phyloP scores from a whole-genome alignment of 2,888 invertebrate genomes.

The Aspidapion aeneum region DNA sequence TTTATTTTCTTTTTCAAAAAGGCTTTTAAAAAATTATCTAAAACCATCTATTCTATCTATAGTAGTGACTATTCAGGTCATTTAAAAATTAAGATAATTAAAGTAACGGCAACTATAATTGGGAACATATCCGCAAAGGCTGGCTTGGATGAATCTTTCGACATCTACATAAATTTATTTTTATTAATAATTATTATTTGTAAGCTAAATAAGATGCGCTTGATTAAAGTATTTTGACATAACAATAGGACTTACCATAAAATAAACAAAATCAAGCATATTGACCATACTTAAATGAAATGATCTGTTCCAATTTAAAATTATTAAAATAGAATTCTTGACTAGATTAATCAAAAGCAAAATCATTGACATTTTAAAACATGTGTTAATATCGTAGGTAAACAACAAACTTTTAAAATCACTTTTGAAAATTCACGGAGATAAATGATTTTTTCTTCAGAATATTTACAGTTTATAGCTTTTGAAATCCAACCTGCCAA shows the following conservation, averaged over 20 bases:
- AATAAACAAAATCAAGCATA: not conserved
- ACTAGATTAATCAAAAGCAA: not conserved
- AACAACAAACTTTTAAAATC: not conserved
- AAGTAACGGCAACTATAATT: too few species aligned
- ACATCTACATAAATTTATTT: too few species aligned
- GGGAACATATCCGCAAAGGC: too few species aligned
- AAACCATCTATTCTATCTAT: too few species aligned
- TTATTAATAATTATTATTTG: too few species aligned
- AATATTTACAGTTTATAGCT: not conserved
- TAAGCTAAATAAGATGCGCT: too few species aligned
- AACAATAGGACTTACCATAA: not conserved
- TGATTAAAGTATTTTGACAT: too few species aligned
- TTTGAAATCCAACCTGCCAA: slow-evolving; percentile 1
- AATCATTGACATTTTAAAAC: not conserved
- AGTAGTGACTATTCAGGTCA: too few species aligned
- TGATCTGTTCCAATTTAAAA: not conserved
- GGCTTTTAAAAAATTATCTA: too few species aligned
- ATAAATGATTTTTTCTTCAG: not conserved
- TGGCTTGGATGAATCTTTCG: too few species aligned
- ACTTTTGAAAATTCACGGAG: not conserved
- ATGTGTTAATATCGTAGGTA: not conserved
- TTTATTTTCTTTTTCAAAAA: too few species aligned
- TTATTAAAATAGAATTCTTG: not conserved
- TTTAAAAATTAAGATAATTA: too few species aligned
- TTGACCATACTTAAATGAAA: slow-evolving; percentile 5